phyloP scores from a whole-genome alignment of 2,797 vertebrate species.

The Apogon hyalosoma region DNA sequence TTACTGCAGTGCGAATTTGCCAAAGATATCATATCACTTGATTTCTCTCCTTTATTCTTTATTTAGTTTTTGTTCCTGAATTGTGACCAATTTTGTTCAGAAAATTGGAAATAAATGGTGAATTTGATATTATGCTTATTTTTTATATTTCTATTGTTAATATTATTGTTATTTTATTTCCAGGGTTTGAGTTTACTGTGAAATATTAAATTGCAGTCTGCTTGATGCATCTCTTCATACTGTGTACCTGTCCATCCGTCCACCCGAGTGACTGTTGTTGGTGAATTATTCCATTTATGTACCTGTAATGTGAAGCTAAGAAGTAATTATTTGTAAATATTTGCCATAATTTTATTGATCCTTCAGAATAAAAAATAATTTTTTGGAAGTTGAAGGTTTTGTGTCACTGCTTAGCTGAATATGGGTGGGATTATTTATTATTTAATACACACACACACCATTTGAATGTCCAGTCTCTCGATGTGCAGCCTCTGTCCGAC shows the following conservation, averaged over 20 bases:
- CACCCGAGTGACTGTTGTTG: constrained; percentile 98
- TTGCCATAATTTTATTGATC: constrained; percentile 99
- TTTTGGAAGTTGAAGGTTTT: constrained; percentile 91
- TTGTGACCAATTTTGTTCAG: constrained; percentile 78
- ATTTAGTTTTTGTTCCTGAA: constrained; percentile 75
- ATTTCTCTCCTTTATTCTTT: constrained; percentile 74
- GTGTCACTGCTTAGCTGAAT: constrained; percentile 49
- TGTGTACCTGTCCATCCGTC: constrained; percentile 91
- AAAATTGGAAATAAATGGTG: constrained; percentile 90
- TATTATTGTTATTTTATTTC: constrained; percentile 77
- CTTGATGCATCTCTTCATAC: constrained; percentile 93
- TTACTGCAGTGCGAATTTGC: constrained; percentile 99
- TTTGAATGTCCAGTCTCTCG: constrained; percentile 39
- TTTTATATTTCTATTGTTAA: constrained; percentile 77
- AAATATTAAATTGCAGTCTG: constrained; percentile 92
- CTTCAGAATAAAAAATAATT: constrained; percentile 99
- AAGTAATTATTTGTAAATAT: constrained; percentile 99
- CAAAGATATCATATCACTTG: constrained; percentile 95
- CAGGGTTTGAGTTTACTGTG: constrained; percentile 88
- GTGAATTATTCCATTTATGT: constrained; percentile 97
- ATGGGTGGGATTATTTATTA: background rate
- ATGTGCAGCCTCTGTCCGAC: constrained; percentile 6
- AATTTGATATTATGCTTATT: constrained; percentile 86
- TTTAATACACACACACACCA: constrained; percentile 7
- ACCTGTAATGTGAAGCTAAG: constrained; percentile 96